Conservation (phyloP, 2,888 invertebrate species). For the Polydrusus cervinus region DNA sequence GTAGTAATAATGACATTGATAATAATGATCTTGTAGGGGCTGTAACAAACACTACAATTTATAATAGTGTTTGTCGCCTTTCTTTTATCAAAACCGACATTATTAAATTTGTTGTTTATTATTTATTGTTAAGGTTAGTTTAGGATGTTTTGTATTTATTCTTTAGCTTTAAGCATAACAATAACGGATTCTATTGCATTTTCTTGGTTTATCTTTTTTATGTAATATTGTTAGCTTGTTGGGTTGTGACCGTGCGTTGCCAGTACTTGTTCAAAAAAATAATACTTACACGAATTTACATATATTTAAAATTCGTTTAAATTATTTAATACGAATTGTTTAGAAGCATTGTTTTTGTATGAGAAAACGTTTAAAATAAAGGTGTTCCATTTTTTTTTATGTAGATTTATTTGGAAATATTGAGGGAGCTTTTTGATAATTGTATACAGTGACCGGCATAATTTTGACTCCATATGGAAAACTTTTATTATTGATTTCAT, state of each 20-base stretch:
- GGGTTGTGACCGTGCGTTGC: neutral
- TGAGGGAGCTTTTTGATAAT: too few relatives aligned
- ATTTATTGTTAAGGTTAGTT: neutral
- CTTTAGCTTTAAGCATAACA: conserved; percentile 1
- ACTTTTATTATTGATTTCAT: too few relatives aligned
- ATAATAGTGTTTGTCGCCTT: neutral
- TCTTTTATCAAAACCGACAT: neutral
- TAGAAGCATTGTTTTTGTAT: conserved; percentile 9
- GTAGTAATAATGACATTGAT: too few relatives aligned
- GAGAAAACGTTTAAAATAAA: conserved; percentile 6
- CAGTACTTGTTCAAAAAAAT: neutral
- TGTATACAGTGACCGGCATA: neutral
- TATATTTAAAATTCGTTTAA: neutral
- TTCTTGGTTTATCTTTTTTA: neutral
- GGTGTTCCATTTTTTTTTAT: conserved; percentile 7
- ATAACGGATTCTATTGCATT: neutral
- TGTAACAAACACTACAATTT: too few relatives aligned
- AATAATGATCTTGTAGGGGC: too few relatives aligned
- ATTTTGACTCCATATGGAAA: too few relatives aligned
- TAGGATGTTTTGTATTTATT: neutral
- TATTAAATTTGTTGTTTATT: conserved; percentile 8
- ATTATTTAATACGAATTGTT: neutral
- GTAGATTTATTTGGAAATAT: conserved; percentile 4
- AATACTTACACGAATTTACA: neutral
- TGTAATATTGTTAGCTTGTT: neutral